Conservation (phyloP, 2,797 vertebrate genomes). For the Danio choprae region DNA sequence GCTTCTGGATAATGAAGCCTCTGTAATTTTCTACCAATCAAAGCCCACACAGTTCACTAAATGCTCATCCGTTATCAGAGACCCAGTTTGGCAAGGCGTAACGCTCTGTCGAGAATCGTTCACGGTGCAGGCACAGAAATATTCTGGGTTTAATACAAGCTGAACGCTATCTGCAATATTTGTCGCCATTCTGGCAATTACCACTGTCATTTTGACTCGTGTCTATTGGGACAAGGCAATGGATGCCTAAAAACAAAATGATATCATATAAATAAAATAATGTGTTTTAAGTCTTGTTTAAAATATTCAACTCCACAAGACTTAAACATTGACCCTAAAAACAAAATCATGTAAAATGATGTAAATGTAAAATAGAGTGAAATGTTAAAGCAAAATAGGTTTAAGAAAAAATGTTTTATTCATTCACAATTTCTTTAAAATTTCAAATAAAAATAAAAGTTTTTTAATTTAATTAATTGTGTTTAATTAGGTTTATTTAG, state of each 20-base stretch:
- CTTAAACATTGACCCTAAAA: background rate
- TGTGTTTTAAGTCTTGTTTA: background rate
- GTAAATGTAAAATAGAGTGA: too few relatives aligned
- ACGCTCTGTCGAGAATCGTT: conserved; percentile 14
- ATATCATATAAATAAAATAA: too few relatives aligned
- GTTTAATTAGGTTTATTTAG: too few relatives aligned
- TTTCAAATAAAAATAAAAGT: too few relatives aligned
- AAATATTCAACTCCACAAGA: background rate
- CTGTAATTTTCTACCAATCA: conserved; percentile 33
- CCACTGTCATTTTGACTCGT: background rate
- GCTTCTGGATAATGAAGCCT: conserved; percentile 23
- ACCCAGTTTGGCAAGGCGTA: conserved; percentile 24
- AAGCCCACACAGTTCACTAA: conserved; percentile 33
- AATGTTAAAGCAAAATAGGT: too few relatives aligned
- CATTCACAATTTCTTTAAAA: too few relatives aligned
- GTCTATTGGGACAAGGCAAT: background rate
- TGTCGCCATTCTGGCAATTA: conserved; percentile 5
- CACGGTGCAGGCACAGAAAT: conserved; percentile 1
- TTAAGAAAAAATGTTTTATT: too few relatives aligned
- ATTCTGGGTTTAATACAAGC: conserved; percentile 11
- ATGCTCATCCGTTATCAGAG: conserved; percentile 40
- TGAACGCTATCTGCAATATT: background rate
- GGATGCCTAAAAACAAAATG: background rate
- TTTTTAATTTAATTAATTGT: too few relatives aligned
- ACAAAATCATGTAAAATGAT: too few relatives aligned